phyloP scores from a whole-genome alignment of 2,113 vertebrate genomes.

The Saccopteryx leptura region DNA sequence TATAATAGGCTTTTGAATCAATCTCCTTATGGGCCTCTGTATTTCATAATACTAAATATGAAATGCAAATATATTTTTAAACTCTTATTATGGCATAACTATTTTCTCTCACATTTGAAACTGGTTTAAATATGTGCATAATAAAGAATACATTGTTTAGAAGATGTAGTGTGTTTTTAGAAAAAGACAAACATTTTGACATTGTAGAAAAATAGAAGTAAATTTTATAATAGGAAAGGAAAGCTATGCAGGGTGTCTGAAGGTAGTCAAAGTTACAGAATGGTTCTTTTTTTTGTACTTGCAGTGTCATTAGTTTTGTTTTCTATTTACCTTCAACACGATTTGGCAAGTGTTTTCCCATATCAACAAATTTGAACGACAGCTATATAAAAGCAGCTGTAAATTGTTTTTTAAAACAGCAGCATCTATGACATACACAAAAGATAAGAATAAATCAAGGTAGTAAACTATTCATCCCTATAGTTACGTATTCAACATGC shows the following conservation, averaged over 20 bases:
- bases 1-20: not conserved
- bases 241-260: not conserved
- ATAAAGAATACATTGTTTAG: not conserved
- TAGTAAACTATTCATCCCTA: slow-evolving; percentile 8
- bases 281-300: not conserved
- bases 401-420: slow-evolving; percentile 63
- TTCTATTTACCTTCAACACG: not conserved
- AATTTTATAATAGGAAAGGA: not conserved
- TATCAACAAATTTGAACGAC: not conserved
- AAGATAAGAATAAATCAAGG: slow-evolving; percentile 53
- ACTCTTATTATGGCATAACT: not conserved
- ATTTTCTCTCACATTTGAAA: not conserved
- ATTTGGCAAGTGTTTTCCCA: slow-evolving; percentile 30
- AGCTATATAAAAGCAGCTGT: not conserved
- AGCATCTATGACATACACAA: slow-evolving; percentile 36
- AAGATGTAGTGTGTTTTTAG: not conserved
- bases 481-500: not conserved
- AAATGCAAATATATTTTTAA: not conserved
- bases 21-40: not conserved
- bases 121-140: not conserved
- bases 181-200: slow-evolving; percentile 25
- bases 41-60: not conserved
- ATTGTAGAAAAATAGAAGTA: not conserved
- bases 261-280: slow-evolving; percentile 31
- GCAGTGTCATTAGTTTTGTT: not conserved